Percentiles rank a stretch among this genome's conserved stretches.
These are phyloP conservation scores for Ichneumoninae sp. DNA, from an alignment of 2,888 invertebrate species.

Conservation along the genomic window DNA sequence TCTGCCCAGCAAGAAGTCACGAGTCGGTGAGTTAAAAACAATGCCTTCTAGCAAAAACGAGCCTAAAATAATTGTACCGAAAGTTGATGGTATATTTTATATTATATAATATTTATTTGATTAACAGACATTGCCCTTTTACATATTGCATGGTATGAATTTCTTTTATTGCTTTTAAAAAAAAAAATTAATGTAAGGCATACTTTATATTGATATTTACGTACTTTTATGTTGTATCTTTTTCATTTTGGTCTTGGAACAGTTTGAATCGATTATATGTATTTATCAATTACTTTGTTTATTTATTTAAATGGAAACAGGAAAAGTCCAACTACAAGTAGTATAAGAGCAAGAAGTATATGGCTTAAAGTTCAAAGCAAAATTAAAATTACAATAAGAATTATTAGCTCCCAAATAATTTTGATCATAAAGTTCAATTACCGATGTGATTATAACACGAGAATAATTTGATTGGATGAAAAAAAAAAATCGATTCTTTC, in stretches of 20 bases:
- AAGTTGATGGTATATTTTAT: too few species aligned
- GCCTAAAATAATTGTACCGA: background rate
- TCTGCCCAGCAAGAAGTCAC: constrained; percentile 92
- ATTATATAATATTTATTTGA: too few species aligned
- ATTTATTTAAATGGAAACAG: too few species aligned
- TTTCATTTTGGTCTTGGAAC: background rate
- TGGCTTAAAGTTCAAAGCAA: background rate
- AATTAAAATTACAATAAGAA: background rate
- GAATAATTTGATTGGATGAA: background rate
- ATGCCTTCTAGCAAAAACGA: background rate
- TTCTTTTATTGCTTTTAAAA: background rate
- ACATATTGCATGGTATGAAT: background rate
- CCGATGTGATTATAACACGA: background rate
- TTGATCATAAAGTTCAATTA: background rate
- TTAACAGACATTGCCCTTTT: too few species aligned
- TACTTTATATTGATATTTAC: background rate
- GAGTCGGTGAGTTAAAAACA: constrained; percentile 86
- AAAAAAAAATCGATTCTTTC: background rate
- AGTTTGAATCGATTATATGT: too few species aligned
- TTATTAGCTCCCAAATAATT: background rate
- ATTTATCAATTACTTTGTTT: too few species aligned
- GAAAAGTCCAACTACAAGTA: too few species aligned
- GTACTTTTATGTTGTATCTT: background rate
- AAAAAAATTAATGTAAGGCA: too few species aligned
- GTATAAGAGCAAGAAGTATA: too few species aligned